Base-by-base conservation (phyloP, 2,113 vertebrate genomes). In the Calypte anna region DNA sequence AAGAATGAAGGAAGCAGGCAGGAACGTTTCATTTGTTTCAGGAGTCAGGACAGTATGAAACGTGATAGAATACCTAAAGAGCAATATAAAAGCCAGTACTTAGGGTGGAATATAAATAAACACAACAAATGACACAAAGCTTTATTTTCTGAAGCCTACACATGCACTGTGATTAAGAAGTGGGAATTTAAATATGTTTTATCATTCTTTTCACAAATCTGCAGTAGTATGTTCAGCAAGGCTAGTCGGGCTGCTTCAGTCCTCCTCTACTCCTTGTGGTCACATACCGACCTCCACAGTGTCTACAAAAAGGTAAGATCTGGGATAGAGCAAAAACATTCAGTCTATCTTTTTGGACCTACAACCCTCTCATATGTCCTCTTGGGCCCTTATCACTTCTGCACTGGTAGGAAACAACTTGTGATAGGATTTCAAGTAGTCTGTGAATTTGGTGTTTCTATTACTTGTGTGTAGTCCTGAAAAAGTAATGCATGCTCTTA, bases 221-320 rank as follows among this genome's bases (percentile, higher is more conserved):
- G 24, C 94, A 98, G 98, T 84, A 94, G 57, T 44, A 74, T 94
- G 31, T 95, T 96, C 83, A 98, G 88, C 87, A 98, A 98, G 91
- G 98, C 98, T 3, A 97, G 97, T 31, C 98, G 97, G 87, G 98
- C 98, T 10, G 99, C 99, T 2, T 98, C 98, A 16, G 48, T 98
- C 31, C 97, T 99, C n/a, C 98, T 99, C 46, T 98, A 98, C 70
- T 96, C 96, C 30, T 94, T 99, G 96, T 99, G 99, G 99, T 96
- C 90, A 8, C 98, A 99, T 80, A 96, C 88, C 0, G 98, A 99
- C 40, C 98, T 99, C 31, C 99, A 98, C 20, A 96, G 51, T 0
- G 93, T 94, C 80, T 99, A 98, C 84, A 99, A 98, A 96, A 99
- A 98, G 98, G 99, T 99, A 97, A 97, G 98, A 36, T 30, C 23